These are phyloP conservation scores for Cosmopolites sordidus DNA, from an alignment of 2,888 invertebrate genomes.

Conservation along the genomic window DNA sequence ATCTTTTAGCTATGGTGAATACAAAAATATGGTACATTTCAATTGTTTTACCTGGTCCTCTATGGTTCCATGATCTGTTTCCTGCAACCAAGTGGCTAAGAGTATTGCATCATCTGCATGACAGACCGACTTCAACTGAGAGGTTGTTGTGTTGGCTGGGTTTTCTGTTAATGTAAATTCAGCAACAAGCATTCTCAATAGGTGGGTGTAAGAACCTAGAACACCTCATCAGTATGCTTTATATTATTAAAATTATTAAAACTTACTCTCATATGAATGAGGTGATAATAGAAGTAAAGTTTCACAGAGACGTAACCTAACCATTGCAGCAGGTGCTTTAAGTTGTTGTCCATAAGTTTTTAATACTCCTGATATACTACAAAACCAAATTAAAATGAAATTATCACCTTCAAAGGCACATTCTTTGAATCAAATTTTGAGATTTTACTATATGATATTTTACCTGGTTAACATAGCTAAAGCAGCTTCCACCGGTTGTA, in stretches of 20 bases:
- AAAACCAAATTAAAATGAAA: constrained; percentile 36
- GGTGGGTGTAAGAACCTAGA: constrained; percentile 73
- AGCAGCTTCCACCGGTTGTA: constrained; percentile 92
- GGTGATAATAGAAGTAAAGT: constrained; percentile 75
- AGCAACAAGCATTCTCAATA: constrained; percentile 86
- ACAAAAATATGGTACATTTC: background rate
- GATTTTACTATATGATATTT: constrained; percentile 37
- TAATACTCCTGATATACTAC: constrained; percentile 75
- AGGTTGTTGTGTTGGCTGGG: constrained; percentile 85
- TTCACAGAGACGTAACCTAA: constrained; percentile 88
- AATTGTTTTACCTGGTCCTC: constrained; percentile 82
- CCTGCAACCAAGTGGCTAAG: constrained; percentile 91
- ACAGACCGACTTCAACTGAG: constrained; percentile 75
- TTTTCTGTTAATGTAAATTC: constrained; percentile 95
- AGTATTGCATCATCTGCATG: constrained; percentile 88
- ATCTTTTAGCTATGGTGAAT: background rate
- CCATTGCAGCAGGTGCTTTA: constrained; percentile 91
- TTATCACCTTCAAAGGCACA: background rate
- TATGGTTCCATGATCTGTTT: constrained; percentile 92
- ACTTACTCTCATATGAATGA: constrained; percentile 70
- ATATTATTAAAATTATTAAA: background rate
- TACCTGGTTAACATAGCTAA: constrained; percentile 92
- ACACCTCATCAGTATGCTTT: constrained; percentile 1
- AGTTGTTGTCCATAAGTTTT: constrained; percentile 88
- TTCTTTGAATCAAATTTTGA: background rate